Conservation (phyloP, 2,797 vertebrate genomes). For the Chloroceryle amazona region DNA sequence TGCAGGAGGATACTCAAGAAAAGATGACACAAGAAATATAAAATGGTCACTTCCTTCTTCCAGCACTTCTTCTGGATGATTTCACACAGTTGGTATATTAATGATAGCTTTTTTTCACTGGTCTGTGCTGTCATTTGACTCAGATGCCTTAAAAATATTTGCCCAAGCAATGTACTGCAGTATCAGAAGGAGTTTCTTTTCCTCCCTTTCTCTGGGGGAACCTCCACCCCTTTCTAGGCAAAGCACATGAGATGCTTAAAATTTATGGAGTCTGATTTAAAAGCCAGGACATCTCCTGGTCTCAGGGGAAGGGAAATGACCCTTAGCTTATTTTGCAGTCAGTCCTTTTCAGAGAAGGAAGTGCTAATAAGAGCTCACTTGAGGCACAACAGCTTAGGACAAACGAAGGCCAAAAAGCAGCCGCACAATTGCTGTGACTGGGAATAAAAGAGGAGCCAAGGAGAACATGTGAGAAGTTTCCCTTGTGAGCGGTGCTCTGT, state of each 20-base stretch:
- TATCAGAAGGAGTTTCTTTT: constrained; percentile 13
- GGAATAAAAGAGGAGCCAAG: constrained; percentile 21
- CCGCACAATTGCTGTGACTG: background rate
- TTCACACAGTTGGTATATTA: background rate
- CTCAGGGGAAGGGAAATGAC: constrained; percentile 67
- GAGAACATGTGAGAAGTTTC: background rate
- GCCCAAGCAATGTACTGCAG: background rate
- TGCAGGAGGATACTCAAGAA: background rate
- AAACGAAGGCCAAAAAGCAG: constrained; percentile 32
- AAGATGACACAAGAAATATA: constrained; percentile 13
- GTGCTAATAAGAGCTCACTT: constrained; percentile 11
- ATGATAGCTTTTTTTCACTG: background rate
- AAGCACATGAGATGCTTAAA: constrained; percentile 12
- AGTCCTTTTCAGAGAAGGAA: constrained; percentile 63
- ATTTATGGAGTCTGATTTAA: constrained; percentile 43
- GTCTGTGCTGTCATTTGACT: background rate
- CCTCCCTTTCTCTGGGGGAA: background rate
- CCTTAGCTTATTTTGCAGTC: constrained; percentile 65
- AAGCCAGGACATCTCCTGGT: constrained; percentile 40
- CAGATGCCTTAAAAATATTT: background rate
- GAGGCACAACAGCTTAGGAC: constrained; percentile 35
- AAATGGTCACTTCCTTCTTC: background rate
- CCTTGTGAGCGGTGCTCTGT: background rate
- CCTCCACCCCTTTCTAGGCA: background rate
- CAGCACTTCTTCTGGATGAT: background rate